A percentile compares a stretch with the other conserved stretches of the same genome.
Evolutionary conservation across 1,140 invertebrate species (phyloP).

Genomic region (Brachionus manjavacas): DNA sequence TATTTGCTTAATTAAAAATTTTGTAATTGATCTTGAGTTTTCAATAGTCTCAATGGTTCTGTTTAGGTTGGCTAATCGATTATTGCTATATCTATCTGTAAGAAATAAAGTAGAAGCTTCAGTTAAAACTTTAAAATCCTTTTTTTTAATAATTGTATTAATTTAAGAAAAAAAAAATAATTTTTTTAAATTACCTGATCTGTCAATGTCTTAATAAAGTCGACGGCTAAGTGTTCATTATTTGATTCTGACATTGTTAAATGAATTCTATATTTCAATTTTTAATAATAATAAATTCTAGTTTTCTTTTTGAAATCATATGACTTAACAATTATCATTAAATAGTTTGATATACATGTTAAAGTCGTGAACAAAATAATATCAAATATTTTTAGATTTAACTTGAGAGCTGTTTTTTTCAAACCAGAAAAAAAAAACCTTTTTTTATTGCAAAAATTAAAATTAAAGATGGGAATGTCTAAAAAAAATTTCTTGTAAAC

Average conservation of each 20-base stretch:
- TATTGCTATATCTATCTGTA: background rate
- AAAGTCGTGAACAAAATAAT: too few species aligned
- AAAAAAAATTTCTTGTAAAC: too few species aligned
- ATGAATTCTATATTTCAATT: background rate
- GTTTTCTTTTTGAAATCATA: background rate
- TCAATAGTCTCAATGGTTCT: background rate
- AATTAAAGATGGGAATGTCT: too few species aligned
- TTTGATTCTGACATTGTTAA: background rate
- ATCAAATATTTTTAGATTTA: too few species aligned
- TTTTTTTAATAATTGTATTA: background rate
- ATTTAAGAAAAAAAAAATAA: background rate
- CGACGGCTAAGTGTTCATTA: background rate
- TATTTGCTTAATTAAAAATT: constrained; percentile 19
- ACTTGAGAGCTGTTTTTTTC: too few species aligned
- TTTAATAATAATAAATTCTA: background rate
- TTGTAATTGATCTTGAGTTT: background rate
- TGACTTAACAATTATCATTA: background rate
- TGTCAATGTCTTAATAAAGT: background rate
- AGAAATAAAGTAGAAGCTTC: background rate
- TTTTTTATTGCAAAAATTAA: too few species aligned
- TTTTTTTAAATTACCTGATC: background rate
- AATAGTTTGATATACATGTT: too few species aligned
- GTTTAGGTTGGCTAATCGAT: background rate
- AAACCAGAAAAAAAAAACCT: too few species aligned
- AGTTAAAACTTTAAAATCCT: constrained; percentile 7